Evolutionary conservation across 92 coral and sea anemone genomes (phyloP).

Genomic region (Galaxea fascicularis): DNA sequence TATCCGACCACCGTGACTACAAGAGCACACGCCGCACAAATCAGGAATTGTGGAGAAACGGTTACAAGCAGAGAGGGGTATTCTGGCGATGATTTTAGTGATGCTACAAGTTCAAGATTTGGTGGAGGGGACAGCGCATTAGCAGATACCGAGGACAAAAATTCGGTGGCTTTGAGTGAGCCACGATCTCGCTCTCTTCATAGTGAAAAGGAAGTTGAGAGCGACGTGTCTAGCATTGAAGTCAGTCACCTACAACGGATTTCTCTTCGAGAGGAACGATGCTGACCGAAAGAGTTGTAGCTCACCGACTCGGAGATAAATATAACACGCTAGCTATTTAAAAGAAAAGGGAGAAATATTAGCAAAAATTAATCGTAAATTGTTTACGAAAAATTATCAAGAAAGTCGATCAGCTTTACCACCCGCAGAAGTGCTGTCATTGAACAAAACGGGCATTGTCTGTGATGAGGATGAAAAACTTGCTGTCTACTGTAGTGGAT

Average conservation of each 20-base stretch:
- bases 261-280: conserved; percentile 7
- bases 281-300: neutral
- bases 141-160: conserved; percentile 12
- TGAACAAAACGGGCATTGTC: neutral
- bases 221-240: conserved; percentile 3
- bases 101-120: conserved; percentile 71
- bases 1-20: conserved; percentile 67
- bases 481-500: neutral
- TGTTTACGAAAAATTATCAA: too few relatives aligned
- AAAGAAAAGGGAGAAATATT: neutral
- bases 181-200: neutral
- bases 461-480: neutral
- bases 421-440: too few relatives aligned
- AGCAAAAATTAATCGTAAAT: too few relatives aligned
- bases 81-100: conserved; percentile 78
- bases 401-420: too few relatives aligned
- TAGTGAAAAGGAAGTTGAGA: conserved; percentile 9
- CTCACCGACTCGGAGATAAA: neutral
- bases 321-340: neutral
- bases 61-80: conserved; percentile 41
- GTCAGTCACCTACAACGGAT: conserved; percentile 9
- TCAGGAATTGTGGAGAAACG: conserved; percentile 63
- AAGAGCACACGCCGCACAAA: conserved; percentile 56
- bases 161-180: neutral
- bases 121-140: conserved; percentile 48